Base-by-base conservation (phyloP, 2,113 vertebrate genomes). In the Bubo bubo region DNA sequence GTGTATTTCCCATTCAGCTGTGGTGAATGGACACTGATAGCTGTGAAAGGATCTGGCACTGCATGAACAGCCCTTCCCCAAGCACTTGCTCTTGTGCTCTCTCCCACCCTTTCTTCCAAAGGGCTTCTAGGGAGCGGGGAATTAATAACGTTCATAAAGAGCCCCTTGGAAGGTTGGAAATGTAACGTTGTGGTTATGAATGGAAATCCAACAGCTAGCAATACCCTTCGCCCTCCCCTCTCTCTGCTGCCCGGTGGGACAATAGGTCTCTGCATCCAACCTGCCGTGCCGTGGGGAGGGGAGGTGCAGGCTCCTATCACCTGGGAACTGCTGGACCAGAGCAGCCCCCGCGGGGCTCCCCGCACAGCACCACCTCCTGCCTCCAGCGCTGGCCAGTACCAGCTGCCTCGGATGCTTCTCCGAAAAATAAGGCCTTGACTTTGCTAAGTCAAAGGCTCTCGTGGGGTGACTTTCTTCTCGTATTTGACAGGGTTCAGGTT, bases 31-130 rank as follows among this genome's bases (percentile, higher is more conserved):
- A 7, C 93, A 41, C 95, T 82, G 97, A 95, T 76, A 55, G 97
- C 96, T 96, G 93, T 97, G 95, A 95, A 96, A 97, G 86, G 91
- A 26, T 37, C 93, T 74, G 97, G 97, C 96, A 39, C 83, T 17
- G 83, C 8, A 24, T 94, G 90, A 95, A 88, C 79, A 52, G 90
- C 92, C 56, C 94, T 93, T 92, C 88, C 94, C 74, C 27, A 27
- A 77, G 94, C 77, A 1, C 91, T 87, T 10, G 10, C 91, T 30
- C 41, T 79, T 55, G 43, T 9, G 96, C 92, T 92, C 72, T 83
- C 88, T 85, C 86, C 94, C 94, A 76, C 15, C 89, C 91, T 94
- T 95, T 93, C 87, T 93, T 90, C 94, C 94, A 43, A 55, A 91
- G 72, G 90, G n/a, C 82, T 95, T 49, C 73, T 83, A 64, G 89